These are phyloP conservation scores for Petrophora chlorosata DNA, from an alignment of 2,888 invertebrate species.

Conservation along the genomic window DNA sequence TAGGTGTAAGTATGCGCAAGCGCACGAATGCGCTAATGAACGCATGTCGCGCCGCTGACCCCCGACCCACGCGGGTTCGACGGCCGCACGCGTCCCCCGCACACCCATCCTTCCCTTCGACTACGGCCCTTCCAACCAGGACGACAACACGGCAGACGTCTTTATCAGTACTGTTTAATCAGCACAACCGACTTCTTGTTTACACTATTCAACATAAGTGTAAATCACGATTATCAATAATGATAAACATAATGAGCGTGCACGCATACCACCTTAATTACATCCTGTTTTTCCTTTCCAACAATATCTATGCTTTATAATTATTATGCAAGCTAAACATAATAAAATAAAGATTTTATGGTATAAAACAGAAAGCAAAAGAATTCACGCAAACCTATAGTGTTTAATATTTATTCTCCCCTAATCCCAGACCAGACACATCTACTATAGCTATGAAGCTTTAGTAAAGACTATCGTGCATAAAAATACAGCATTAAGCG, in stretches of 20 bases:
- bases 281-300: slow-evolving; percentile 42
- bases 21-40: slow-evolving; percentile 72
- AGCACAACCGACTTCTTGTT: slow-evolving; percentile 53
- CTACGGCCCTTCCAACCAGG: slow-evolving; percentile 49
- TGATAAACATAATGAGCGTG: slow-evolving; percentile 12
- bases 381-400: slow-evolving; percentile 34
- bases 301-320: slow-evolving; percentile 24
- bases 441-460: slow-evolving; percentile 15
- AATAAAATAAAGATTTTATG: slow-evolving; percentile 27
- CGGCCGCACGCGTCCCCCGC: slow-evolving; percentile 57
- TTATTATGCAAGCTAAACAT: slow-evolving; percentile 21
- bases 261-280: slow-evolving; percentile 34
- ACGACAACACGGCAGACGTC: slow-evolving; percentile 57
- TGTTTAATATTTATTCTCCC: slow-evolving; percentile 15
- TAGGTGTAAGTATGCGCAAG: slow-evolving; percentile 45
- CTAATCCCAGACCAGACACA: slow-evolving; percentile 21
- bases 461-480: neutral
- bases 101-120: slow-evolving; percentile 30
- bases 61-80: slow-evolving; percentile 81
- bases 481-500: too few species aligned
- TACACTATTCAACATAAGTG: slow-evolving; percentile 45
- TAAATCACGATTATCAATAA: slow-evolving; percentile 30
- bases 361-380: slow-evolving; percentile 21
- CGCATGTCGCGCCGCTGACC: slow-evolving; percentile 78
- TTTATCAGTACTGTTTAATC: slow-evolving; percentile 61